Percentiles rank a stretch among this genome's conserved stretches.
Conservation (phyloP, 2,113 vertebrate species). For the Melanerpes formicivorus region DNA sequence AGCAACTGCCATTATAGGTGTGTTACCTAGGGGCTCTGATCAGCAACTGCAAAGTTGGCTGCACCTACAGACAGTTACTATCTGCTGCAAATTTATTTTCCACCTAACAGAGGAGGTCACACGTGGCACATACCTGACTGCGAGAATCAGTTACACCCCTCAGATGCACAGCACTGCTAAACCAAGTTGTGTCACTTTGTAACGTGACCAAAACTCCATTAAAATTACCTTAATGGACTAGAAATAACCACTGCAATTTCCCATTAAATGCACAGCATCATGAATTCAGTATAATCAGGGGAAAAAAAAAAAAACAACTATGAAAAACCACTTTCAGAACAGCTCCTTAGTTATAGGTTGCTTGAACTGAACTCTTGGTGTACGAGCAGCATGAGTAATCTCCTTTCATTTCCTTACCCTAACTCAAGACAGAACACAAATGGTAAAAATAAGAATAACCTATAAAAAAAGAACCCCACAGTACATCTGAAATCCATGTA, state of each 20-base stretch:
- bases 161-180: background rate
- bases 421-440: background rate
- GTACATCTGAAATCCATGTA: slow-evolving; percentile 49
- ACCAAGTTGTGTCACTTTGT: background rate
- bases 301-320: background rate
- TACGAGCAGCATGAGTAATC: slow-evolving; percentile 13
- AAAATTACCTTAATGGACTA: background rate
- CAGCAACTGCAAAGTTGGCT: background rate
- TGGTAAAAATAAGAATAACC: slow-evolving; percentile 18
- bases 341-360: slow-evolving; percentile 10
- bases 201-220: background rate
- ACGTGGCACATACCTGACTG: fast-evolving
- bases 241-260: slow-evolving; percentile 21
- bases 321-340: background rate
- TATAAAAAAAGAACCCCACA: slow-evolving; percentile 37
- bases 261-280: slow-evolving; percentile 1
- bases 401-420: background rate
- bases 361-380: background rate
- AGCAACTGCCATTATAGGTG: background rate
- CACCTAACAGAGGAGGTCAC: background rate
- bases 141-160: background rate
- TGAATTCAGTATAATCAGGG: background rate
- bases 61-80: background rate
- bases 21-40: background rate
- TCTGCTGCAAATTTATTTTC: background rate